Evolutionary conservation across 2,888 invertebrate species (phyloP).

Genomic region (Cenopis cana): DNA sequence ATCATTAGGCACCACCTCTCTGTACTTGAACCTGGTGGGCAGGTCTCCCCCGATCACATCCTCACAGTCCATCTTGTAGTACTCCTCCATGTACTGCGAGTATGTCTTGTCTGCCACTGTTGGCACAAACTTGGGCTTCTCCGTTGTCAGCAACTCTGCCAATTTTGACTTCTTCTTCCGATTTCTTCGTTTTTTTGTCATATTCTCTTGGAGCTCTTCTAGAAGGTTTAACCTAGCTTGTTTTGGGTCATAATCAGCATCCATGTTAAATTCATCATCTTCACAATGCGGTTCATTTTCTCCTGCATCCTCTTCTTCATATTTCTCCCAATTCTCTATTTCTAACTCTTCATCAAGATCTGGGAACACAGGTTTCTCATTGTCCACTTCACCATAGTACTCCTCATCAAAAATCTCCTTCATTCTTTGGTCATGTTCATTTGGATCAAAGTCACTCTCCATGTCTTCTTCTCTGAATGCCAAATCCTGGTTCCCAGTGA

Average conservation of each 20-base stretch:
- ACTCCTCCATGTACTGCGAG: conserved; percentile 96
- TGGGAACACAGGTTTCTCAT: conserved; percentile 93
- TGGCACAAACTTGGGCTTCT: conserved; percentile 95
- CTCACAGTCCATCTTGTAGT: conserved; percentile 97
- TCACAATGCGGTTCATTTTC: conserved; percentile 87
- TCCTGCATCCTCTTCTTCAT: conserved; percentile 62
- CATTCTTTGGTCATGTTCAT: conserved; percentile 94
- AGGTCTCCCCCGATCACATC: conserved; percentile 96
- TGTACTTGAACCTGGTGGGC: conserved; percentile 97
- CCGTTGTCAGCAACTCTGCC: conserved; percentile 88
- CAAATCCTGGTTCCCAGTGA: conserved; percentile 92
- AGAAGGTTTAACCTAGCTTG: conserved; percentile 79
- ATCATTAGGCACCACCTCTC: conserved; percentile 94
- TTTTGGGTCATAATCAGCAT: conserved; percentile 92
- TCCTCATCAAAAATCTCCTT: conserved; percentile 93
- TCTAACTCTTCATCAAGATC: conserved; percentile 90
- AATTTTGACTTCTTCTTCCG: conserved; percentile 90
- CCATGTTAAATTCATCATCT: conserved; percentile 92
- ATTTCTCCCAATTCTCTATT: conserved; percentile 89
- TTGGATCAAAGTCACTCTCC: conserved; percentile 96
- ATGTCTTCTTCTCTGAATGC: conserved; percentile 91
- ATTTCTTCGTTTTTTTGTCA: conserved; percentile 85
- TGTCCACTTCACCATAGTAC: conserved; percentile 91
- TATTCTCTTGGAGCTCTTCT: conserved; percentile 81
- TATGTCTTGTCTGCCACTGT: conserved; percentile 88